These are phyloP conservation scores for Takifugu bimaculatus DNA, from an alignment of 2,113 vertebrate genomes.

Conservation along the genomic window DNA sequence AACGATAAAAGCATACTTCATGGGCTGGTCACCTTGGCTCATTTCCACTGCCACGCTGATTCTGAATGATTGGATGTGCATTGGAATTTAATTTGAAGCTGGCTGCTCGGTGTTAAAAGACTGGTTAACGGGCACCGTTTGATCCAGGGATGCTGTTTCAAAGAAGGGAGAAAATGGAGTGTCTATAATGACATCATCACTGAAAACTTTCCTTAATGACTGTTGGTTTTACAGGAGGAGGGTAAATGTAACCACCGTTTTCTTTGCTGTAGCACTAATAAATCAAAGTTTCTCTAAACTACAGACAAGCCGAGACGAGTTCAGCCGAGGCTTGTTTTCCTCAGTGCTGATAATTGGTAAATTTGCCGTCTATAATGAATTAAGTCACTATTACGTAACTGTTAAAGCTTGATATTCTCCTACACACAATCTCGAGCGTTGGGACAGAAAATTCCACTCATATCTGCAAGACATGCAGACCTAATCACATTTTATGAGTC, in stretches of 20 bases:
- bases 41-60: slow-evolving; percentile 8
- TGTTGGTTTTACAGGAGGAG: slow-evolving; percentile 15
- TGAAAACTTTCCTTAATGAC: slow-evolving; percentile 51
- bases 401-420: too few species aligned
- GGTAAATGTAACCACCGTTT: slow-evolving; percentile 38
- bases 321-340: too few species aligned
- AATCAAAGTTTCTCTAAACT: slow-evolving; percentile 1
- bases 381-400: too few species aligned
- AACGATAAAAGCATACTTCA: too few species aligned
- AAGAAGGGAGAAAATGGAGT: slow-evolving; percentile 11
- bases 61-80: slow-evolving; percentile 12
- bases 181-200: slow-evolving; percentile 9
- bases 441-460: too few species aligned
- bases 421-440: too few species aligned
- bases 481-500: too few species aligned
- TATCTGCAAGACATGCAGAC: too few species aligned
- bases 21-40: slow-evolving; percentile 10
- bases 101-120: slow-evolving; percentile 18
- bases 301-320: too few species aligned
- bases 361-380: too few species aligned
- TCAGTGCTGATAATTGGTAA: too few species aligned
- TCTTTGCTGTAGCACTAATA: slow-evolving; percentile 8
- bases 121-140: slow-evolving; percentile 32
- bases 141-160: slow-evolving; percentile 11
- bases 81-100: slow-evolving; percentile 12